Evolutionary conservation across 2,797 vertebrate species (phyloP), one percentile per base, ranked within the genome.

Genomic region (Hyperoplus lanceolatus): DNA sequence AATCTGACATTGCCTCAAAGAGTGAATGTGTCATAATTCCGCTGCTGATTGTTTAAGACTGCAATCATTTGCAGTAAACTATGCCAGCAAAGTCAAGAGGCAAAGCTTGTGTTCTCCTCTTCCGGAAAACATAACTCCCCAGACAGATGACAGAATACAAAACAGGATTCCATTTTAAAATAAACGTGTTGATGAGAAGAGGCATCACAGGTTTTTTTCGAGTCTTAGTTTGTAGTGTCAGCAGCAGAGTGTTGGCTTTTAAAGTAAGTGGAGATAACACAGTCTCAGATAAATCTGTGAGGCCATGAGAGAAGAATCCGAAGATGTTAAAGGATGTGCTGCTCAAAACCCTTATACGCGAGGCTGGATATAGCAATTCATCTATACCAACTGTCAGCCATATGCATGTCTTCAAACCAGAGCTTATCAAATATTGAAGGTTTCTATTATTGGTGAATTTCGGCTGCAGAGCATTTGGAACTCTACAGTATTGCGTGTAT

Each of bases 341-440:
- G 56, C 70, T 21, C 6, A 59, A 70, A 80, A 38, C 39, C 59
- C 68, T 68, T 29, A 71, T 50, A 75, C 73, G 73, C 49, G 45
- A 70, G 62, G 76, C 73, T 82, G 60, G 65, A 87, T 81, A 60
- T 62, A 76, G 59, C 50, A 48, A 49, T 89, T 86, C 71, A 82
- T 87, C 80, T 81, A 51, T 62, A 80, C 80, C 58, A 70, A 38
- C 69, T 87, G 78, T 87, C 82, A 83, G 66, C 69, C 71, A 57
- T 79, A 84, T 60, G 79, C 68, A 81, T 66, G 66, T 79, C 77
- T 75, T 84, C 72, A 70, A 87, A 82, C 77, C 72, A 76, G 64
- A 85, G 77, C 78, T 92, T 81, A 91, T 93, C 58, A 90, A 93
- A 90, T 89, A 93, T 94, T 90, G 42, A 93, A 73, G 51, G 77